Conservation (phyloP, 1,140 invertebrate species). For the Thaumetopoea pityocampa region DNA sequence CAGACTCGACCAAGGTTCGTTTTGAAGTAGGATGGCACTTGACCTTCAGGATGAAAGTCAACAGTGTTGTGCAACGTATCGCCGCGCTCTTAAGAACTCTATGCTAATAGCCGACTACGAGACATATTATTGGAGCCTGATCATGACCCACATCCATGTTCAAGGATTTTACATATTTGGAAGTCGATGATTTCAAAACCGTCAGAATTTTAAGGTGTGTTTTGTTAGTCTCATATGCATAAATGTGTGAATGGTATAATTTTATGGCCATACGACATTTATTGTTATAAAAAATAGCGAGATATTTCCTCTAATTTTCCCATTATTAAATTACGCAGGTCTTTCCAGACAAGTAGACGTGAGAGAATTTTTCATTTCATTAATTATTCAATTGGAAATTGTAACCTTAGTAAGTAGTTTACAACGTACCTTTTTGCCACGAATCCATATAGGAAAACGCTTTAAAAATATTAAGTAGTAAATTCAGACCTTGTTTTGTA, state of each 20-base stretch:
- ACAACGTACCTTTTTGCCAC: background rate
- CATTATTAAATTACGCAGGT: slow-evolving; percentile 15
- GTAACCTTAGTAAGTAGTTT: too few relatives aligned
- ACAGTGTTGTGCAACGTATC: slow-evolving; percentile 67
- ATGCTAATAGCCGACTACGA: slow-evolving; percentile 66
- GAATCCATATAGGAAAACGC: too few relatives aligned
- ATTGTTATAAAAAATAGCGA: slow-evolving; percentile 9
- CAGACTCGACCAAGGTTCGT: slow-evolving; percentile 66
- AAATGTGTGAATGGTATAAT: slow-evolving; percentile 23
- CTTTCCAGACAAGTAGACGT: slow-evolving; percentile 16
- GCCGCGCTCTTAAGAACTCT: slow-evolving; percentile 49
- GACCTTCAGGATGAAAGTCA: slow-evolving; percentile 75
- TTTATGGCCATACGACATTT: slow-evolving; percentile 9
- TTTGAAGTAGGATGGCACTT: slow-evolving; percentile 75
- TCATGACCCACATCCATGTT: slow-evolving; percentile 72
- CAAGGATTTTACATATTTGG: slow-evolving; percentile 75
- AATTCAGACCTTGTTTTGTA: too few relatives aligned
- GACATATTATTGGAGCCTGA: slow-evolving; percentile 63
- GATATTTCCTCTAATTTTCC: slow-evolving; percentile 25
- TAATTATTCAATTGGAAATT: slow-evolving; percentile 21
- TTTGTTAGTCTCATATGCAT: slow-evolving; percentile 43
- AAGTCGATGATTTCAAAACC: slow-evolving; percentile 71
- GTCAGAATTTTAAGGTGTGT: slow-evolving; percentile 62
- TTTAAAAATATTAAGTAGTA: too few relatives aligned
- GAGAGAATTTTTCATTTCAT: slow-evolving; percentile 21